Base-by-base conservation (phyloP, 2,113 vertebrate species). In the Mirza zaza region DNA sequence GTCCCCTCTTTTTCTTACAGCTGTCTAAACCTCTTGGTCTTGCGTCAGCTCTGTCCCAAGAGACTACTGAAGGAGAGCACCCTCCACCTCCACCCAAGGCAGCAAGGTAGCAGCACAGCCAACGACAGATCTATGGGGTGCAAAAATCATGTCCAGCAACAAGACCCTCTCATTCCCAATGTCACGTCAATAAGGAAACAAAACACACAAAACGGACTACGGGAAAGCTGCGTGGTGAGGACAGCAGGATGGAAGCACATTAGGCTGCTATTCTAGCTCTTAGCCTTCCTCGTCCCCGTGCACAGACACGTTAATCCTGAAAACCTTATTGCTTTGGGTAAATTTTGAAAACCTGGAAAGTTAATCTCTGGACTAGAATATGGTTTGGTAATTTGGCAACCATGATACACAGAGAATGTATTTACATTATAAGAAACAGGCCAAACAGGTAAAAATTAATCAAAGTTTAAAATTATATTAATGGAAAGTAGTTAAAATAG, bases 341-440 rank as follows among this genome's bases (percentile, higher is more conserved):
- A 23, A 42, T 7, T 88, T 9, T 61, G 8, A n/a, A 82, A 82
- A 87, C 3, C 17, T 67, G 48, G 8, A 68, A 79, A 79, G 27
- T 1, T 71, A 18, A 65, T 50, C 39, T 34, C 42, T 82, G 18
- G 17, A 73, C 32, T 59, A 93, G 39, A 71, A 89, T 17, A 50
- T 5, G 8, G 61, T 45, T 77, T 50, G 39, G 42, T 65, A 79
- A 93, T 67, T 93, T 77, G 96, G 55, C 39, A 93, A 65, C 9
- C n/a, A 90, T 8, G 18, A 32, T 82, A 77, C 34, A 90, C 6
- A 39, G 29, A n/a, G 18, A 63, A 94, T 84, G 59, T 13, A 82
- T 88, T 94, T 76, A 65, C 10, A 87, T 55, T 90, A 36, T 45
- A 85, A 95, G 48, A 97, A 92, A 87, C 1, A 71, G 39, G 59